Conservation (phyloP, 2,797 vertebrate genomes). For the Merluccius polli region DNA sequence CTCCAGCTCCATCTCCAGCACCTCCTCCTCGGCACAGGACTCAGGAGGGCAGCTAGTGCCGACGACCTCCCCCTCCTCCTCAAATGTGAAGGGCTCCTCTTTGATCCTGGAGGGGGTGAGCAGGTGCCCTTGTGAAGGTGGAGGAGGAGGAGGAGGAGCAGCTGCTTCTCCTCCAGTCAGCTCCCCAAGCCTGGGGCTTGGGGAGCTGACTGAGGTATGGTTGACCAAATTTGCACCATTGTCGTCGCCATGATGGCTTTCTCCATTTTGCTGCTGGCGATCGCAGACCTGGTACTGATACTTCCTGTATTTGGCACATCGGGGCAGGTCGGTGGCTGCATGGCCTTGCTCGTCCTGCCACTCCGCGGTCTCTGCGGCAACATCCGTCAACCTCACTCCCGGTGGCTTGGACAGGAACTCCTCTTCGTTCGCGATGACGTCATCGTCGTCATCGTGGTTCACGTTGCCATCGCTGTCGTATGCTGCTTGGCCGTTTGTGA, state of each 20-base stretch:
- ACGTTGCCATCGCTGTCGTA: constrained; percentile 63
- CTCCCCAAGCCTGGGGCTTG: constrained; percentile 76
- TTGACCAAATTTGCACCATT: constrained; percentile 67
- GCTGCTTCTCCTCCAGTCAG: too few relatives aligned
- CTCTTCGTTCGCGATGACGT: constrained; percentile 51
- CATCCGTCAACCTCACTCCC: constrained; percentile 20
- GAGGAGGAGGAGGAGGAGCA: constrained; percentile 50
- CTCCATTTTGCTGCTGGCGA: constrained; percentile 70
- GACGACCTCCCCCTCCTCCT: constrained; percentile 79
- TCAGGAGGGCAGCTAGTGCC: constrained; percentile 78
- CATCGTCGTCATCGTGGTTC: neutral
- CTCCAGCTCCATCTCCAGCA: constrained; percentile 82
- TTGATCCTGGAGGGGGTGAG: constrained; percentile 56
- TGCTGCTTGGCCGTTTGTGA: constrained; percentile 70
- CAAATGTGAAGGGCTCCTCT: constrained; percentile 60
- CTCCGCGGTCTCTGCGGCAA: constrained; percentile 68
- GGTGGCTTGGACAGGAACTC: constrained; percentile 33
- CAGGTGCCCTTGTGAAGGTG: constrained; percentile 14
- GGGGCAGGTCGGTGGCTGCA: constrained; percentile 64
- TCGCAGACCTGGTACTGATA: constrained; percentile 83
- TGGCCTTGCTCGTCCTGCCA: constrained; percentile 44
- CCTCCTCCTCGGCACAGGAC: constrained; percentile 79
- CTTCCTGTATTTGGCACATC: constrained; percentile 89
- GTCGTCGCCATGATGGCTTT: constrained; percentile 31
- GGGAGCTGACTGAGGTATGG: constrained; percentile 72